phyloP scores from a whole-genome alignment of 2,797 vertebrate genomes.

The Trematomus bernacchii region DNA sequence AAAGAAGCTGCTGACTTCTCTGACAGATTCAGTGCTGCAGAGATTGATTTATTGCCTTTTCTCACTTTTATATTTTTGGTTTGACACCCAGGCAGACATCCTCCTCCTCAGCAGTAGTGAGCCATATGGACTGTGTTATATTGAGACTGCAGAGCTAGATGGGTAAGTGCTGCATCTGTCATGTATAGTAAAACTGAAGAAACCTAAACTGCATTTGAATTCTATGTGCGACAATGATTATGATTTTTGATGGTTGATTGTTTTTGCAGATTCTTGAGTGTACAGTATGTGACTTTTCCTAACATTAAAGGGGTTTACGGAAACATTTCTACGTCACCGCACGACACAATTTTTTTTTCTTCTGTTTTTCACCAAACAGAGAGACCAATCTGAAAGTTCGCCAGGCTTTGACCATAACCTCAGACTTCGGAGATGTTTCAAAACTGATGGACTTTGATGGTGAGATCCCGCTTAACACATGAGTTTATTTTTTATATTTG shows the following conservation, averaged over 20 bases:
- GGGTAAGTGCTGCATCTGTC: conserved; percentile 80
- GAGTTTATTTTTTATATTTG: background rate
- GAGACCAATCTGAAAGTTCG: conserved; percentile 92
- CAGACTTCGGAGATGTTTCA: conserved; percentile 86
- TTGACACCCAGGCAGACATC: conserved; percentile 88
- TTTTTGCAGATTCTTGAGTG: background rate
- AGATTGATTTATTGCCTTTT: conserved; percentile 39
- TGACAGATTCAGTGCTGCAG: conserved; percentile 4
- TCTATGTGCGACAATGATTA: background rate
- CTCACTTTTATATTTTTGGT: conserved; percentile 38
- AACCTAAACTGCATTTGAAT: background rate
- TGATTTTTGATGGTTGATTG: background rate
- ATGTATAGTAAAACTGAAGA: background rate
- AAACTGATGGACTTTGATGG: conserved; percentile 89
- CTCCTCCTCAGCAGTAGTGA: conserved; percentile 92
- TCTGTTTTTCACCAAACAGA: conserved; percentile 67
- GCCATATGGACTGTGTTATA: conserved; percentile 90
- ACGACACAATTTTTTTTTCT: background rate
- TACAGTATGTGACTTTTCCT: background rate
- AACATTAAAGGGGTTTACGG: background rate
- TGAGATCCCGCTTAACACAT: conserved; percentile 64
- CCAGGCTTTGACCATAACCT: conserved; percentile 88
- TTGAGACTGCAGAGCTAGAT: conserved; percentile 93
- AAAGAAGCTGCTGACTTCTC: background rate
- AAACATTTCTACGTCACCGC: background rate